These are phyloP conservation scores for Cantharis lateralis DNA, from an alignment of 2,888 invertebrate genomes.

Conservation along the genomic window DNA sequence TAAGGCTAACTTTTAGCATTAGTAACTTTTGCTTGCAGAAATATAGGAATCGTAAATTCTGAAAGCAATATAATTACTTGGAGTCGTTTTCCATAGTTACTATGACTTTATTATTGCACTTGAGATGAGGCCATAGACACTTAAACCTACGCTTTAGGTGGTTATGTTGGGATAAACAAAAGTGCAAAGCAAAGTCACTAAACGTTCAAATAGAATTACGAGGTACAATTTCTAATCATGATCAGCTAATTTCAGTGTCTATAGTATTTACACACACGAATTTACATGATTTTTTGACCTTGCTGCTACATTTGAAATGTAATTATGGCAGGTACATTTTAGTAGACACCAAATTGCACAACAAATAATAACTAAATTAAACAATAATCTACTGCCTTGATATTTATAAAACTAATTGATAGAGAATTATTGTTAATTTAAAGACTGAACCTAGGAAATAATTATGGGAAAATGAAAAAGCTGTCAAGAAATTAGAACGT, in stretches of 20 bases:
- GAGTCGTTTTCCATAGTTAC: conserved; percentile 17
- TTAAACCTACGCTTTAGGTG: conserved; percentile 7
- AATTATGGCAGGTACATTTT: background rate
- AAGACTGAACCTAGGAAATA: background rate
- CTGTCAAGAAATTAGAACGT: background rate
- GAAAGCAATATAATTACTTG: conserved; percentile 26
- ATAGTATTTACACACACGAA: background rate
- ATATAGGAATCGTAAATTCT: conserved; percentile 21
- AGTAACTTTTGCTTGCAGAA: conserved; percentile 19
- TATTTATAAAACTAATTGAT: background rate
- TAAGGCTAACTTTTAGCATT: background rate
- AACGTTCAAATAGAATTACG: background rate
- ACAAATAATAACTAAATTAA: background rate
- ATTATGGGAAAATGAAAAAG: background rate
- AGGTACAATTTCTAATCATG: background rate
- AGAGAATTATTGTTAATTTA: background rate
- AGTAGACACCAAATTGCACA: background rate
- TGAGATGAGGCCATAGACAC: conserved; percentile 17
- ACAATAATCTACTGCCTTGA: background rate
- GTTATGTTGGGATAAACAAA: conserved; percentile 1
- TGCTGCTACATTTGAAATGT: background rate
- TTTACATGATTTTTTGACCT: background rate
- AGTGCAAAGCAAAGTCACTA: background rate
- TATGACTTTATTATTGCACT: conserved; percentile 23
- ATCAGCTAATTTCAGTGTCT: background rate